A percentile compares a stretch with the other conserved stretches of the same genome.
phyloP scores from a whole-genome alignment of 2,888 invertebrate species.

The Aricia artaxerxes region DNA sequence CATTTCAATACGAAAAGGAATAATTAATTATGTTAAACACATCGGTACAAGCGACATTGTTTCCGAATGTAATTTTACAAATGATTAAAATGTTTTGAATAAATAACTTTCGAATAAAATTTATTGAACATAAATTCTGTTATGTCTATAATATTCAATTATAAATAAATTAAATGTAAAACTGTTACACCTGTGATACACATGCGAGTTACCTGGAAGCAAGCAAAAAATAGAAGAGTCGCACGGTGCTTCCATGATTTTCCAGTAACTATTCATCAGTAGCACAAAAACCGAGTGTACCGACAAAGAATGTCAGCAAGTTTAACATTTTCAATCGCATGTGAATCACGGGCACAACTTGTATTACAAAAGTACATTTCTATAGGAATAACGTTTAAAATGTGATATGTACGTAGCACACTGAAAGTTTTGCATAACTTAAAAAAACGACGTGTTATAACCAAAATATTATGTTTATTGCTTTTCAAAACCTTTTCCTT shows the following conservation, averaged over 20 bases:
- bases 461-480: too few species aligned
- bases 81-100: slow-evolving; percentile 2
- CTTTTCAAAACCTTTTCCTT: too few species aligned
- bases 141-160: not conserved
- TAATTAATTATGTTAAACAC: slow-evolving; percentile 5
- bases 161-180: not conserved
- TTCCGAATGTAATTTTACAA: slow-evolving; percentile 7
- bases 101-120: slow-evolving; percentile 11
- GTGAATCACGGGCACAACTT: not conserved
- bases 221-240: not conserved
- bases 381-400: not conserved
- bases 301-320: not conserved
- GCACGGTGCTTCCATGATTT: not conserved
- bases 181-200: not conserved
- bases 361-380: slow-evolving; percentile 8
- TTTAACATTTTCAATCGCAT: slow-evolving; percentile 1
- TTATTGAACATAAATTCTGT: not conserved
- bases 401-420: not conserved
- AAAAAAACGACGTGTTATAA: too few species aligned
- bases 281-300: not conserved
- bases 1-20: not conserved
- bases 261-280: slow-evolving; percentile 7
- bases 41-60: not conserved
- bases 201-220: not conserved
- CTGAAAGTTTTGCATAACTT: too few species aligned